Conservation (phyloP, 2,888 invertebrate genomes). For the Pherbina coryleti region DNA sequence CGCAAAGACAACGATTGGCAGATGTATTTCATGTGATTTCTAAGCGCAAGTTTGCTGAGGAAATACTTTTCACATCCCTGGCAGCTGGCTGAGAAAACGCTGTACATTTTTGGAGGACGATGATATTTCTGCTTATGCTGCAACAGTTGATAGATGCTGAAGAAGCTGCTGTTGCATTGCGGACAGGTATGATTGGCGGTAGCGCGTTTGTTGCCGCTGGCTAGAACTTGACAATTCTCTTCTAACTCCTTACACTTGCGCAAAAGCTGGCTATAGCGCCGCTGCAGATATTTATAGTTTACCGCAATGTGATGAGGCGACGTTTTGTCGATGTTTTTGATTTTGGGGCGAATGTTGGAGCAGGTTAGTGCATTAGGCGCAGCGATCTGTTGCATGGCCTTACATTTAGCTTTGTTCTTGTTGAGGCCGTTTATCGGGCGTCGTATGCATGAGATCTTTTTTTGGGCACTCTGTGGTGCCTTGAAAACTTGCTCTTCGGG, state of each 20-base stretch:
- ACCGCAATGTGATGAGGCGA: conserved; percentile 14
- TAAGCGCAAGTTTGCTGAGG: conserved; percentile 59
- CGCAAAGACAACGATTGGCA: conserved; percentile 59
- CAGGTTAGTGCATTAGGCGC: no score
- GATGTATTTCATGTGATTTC: conserved; percentile 65
- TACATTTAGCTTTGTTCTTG: background rate
- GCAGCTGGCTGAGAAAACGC: conserved; percentile 54
- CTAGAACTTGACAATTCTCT: conserved; percentile 6
- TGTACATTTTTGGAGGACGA: conserved; percentile 35
- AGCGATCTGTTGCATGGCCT: background rate
- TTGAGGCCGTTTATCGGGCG: background rate
- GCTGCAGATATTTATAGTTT: conserved; percentile 51
- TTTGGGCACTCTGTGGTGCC: background rate
- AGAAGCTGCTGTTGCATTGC: conserved; percentile 37
- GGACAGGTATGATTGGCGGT: conserved; percentile 19
- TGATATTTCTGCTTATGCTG: conserved; percentile 52
- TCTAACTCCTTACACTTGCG: conserved; percentile 50
- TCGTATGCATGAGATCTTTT: background rate
- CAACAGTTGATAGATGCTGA: conserved; percentile 49
- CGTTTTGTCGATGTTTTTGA: background rate
- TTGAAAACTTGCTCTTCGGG: background rate
- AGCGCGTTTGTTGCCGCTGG: background rate
- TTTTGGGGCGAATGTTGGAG: background rate
- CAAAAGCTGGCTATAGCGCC: conserved; percentile 50
- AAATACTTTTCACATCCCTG: conserved; percentile 60